Evolutionary conservation across 2,113 vertebrate genomes (phyloP).

Genomic region (Apus apus): DNA sequence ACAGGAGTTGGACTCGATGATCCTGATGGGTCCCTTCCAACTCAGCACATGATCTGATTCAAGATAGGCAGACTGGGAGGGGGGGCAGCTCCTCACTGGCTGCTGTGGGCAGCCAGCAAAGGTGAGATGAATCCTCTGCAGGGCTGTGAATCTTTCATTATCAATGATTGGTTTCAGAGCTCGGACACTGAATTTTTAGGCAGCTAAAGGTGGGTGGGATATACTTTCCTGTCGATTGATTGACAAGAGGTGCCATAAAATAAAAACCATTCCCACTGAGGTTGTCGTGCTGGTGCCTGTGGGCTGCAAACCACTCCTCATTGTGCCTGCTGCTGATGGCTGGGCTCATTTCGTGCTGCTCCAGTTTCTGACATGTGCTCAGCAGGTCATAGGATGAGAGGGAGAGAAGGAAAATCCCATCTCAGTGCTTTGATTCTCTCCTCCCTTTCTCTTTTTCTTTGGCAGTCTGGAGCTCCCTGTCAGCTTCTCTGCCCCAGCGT

Average conservation of each 20-base stretch:
- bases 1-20: no score
- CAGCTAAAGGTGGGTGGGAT: neutral
- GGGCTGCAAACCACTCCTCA: neutral
- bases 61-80: neutral
- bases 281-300: accelerated
- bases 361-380: neutral
- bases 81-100: neutral
- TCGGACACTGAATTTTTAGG: neutral
- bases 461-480: neutral
- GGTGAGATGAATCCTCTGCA: neutral
- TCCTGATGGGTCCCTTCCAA: no score
- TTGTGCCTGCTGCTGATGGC: neutral
- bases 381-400: neutral
- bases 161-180: neutral
- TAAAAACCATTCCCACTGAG: accelerated
- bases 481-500: neutral
- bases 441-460: neutral
- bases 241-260: neutral
- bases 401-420: neutral
- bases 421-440: neutral
- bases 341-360: neutral
- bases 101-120: accelerated
- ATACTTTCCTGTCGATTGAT: neutral
- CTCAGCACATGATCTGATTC: no score
- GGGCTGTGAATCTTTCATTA: neutral